Conservation (phyloP, 2,888 invertebrate genomes). For the Andrena camellia region DNA sequence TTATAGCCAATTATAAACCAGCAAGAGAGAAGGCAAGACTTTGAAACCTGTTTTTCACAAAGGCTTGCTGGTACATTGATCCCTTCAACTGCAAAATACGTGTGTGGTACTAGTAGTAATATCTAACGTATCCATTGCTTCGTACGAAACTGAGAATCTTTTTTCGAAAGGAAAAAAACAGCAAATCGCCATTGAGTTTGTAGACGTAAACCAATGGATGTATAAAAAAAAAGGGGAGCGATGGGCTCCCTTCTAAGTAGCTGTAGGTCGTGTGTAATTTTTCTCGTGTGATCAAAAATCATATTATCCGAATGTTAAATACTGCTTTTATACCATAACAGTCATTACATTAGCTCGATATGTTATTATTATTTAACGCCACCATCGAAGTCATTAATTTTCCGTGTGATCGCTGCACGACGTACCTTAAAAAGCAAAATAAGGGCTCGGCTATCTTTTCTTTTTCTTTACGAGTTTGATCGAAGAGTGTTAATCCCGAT, state of each 20-base stretch:
- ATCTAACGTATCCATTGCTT: conserved; percentile 65
- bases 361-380: conserved; percentile 68
- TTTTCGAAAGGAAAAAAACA: conserved; percentile 26
- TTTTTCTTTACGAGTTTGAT: conserved; percentile 39
- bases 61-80: conserved; percentile 61
- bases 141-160: conserved; percentile 48
- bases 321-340: conserved; percentile 70
- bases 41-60: conserved; percentile 38
- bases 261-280: conserved; percentile 72
- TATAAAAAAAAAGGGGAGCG: conserved; percentile 55
- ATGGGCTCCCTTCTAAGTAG: conserved; percentile 63
- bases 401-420: conserved; percentile 60
- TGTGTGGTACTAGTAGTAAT: conserved; percentile 62
- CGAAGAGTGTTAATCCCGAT: conserved; percentile 40
- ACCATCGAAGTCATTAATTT: conserved; percentile 61
- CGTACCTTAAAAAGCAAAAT: conserved; percentile 52
- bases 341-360: conserved; percentile 70
- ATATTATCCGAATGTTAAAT: conserved; percentile 69
- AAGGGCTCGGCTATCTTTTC: conserved; percentile 48
- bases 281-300: conserved; percentile 74
- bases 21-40: conserved; percentile 25
- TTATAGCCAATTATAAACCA: conserved; percentile 56
- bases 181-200: conserved; percentile 47
- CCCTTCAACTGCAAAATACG: conserved; percentile 68
- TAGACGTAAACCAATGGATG: conserved; percentile 55